Evolutionary conservation across 2,888 invertebrate genomes (phyloP), one percentile per base, ranked within the genome.

Genomic region (Drosophila affinis): DNA sequence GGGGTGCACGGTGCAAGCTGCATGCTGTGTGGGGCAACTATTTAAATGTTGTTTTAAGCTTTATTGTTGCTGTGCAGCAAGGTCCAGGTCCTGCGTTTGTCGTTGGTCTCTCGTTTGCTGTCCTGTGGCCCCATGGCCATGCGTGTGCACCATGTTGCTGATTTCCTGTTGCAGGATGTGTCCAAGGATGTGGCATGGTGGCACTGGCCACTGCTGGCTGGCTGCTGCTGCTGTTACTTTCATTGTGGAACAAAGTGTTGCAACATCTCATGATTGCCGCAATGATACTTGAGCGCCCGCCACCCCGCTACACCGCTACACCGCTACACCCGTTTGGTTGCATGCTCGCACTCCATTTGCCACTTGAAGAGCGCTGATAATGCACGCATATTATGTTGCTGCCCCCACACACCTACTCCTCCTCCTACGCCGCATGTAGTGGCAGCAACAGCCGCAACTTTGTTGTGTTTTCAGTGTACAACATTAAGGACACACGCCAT

Each of bases 91-190:
- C 39, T 47, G 14, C 52, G 62, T 63, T 68, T 74, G 55, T 60
- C 59, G 70, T 58, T 68, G 70, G 55, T 58, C 59, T 68, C 58
- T 34, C 29, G 29, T 9, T 29, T 29, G 29, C 2, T 34, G 39
- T 39, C 24, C 47, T 56, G 54, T 46, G 56, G 54, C 39, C 56
- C 48, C 12, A 10, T 2, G 2, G 18, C 44, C 44, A n/a, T 62
- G 62, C 68, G 68, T 72, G 62, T 52, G 64, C 57, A 53, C 52
- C 77, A 70, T 76, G 72, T 65, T 56, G 70, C 61, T 60, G 78
- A 72, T 70, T 77, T 86, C 84, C 87, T 75, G 82, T 64, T 79
- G 81, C 86, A 81, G 86, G 84, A 86, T 79, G 79, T 84, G 81
- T 81, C 72, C 48, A 51, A 75, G 82, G 84, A 84, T 76, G 73